Evolutionary conservation across 2,113 vertebrate species (phyloP).

Genomic region (Myiagra hebetior): DNA sequence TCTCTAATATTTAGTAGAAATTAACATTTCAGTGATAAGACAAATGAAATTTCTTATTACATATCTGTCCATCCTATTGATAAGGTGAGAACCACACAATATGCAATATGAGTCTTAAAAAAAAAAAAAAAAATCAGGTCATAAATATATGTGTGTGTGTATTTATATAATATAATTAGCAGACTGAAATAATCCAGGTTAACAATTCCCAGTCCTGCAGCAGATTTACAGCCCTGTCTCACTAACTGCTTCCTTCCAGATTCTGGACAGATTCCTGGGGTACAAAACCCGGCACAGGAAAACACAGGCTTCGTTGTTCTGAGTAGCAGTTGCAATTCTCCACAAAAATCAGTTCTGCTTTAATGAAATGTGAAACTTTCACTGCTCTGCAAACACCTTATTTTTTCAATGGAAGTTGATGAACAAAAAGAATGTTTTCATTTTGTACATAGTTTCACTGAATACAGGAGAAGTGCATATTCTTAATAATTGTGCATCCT

Average conservation of each 20-base stretch:
- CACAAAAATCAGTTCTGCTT: slow-evolving; percentile 20
- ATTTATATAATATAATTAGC: slow-evolving; percentile 62
- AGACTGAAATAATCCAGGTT: slow-evolving; percentile 63
- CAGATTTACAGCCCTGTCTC: slow-evolving; percentile 67
- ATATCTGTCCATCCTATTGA: background rate
- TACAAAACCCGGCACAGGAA: slow-evolving; percentile 7
- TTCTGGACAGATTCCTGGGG: slow-evolving; percentile 64
- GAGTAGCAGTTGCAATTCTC: background rate
- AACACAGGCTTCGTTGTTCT: slow-evolving; percentile 68
- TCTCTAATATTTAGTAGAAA: background rate
- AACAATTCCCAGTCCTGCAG: slow-evolving; percentile 56
- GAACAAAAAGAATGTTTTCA: background rate
- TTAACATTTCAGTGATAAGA: background rate
- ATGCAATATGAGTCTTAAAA: background rate
- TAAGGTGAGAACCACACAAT: background rate
- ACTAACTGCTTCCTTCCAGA: slow-evolving; percentile 62
- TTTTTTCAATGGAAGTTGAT: background rate
- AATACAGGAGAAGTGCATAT: background rate
- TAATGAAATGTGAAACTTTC: slow-evolving; percentile 42
- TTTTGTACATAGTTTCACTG: background rate
- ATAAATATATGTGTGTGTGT: slow-evolving; percentile 28
- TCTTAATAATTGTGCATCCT: background rate
- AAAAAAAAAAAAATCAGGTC: background rate
- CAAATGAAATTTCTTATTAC: background rate
- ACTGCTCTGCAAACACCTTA: slow-evolving; percentile 6